Conservation (phyloP, 2,113 vertebrate genomes). For the Eudyptes chrysolophus region DNA sequence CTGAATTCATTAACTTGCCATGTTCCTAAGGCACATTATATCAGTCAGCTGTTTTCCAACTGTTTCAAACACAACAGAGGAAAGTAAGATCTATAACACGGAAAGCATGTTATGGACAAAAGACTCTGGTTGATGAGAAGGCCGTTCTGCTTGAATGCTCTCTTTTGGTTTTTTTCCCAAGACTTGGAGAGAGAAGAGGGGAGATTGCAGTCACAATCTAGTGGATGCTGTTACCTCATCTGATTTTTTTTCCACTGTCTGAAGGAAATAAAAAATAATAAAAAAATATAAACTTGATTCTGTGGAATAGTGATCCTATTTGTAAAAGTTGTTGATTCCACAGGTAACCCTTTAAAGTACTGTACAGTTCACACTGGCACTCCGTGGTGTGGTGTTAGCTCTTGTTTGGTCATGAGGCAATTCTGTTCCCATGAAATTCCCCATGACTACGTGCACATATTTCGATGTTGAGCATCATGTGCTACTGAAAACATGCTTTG, state of each 20-base stretch:
- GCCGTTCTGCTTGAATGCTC: neutral
- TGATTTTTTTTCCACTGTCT: neutral
- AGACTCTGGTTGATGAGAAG: neutral
- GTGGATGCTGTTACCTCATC: neutral
- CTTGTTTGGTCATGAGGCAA: neutral
- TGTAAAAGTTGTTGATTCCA: neutral
- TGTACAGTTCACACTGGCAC: neutral
- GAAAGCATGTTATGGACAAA: neutral
- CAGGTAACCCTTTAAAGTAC: neutral
- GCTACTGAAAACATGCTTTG: neutral
- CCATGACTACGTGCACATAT: neutral
- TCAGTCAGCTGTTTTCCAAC: neutral
- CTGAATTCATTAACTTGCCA: neutral
- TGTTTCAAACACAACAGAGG: neutral
- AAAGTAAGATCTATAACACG: neutral
- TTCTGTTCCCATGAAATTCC: neutral
- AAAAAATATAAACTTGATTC: neutral
- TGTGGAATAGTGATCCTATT: neutral
- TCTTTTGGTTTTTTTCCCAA: neutral
- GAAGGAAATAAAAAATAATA: neutral
- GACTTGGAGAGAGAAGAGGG: neutral
- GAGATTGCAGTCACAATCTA: neutral
- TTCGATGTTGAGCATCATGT: neutral
- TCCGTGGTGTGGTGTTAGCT: neutral
- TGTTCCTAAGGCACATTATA: neutral